Evolutionary conservation across 1,140 invertebrate genomes (phyloP), one percentile per base, ranked within the genome.

Genomic region (Drepana arcuata): DNA sequence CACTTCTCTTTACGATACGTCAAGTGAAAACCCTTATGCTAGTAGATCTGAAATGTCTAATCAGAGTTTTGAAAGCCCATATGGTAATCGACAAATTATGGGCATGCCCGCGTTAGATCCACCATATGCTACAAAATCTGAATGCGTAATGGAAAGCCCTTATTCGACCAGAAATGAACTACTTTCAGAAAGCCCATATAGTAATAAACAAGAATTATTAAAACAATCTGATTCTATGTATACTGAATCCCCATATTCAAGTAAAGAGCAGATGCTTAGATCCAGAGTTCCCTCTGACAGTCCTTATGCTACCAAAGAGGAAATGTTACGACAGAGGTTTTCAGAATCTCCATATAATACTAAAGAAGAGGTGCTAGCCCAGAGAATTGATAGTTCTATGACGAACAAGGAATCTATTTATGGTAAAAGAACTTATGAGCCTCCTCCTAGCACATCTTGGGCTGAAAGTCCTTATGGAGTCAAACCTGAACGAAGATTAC

Each of bases 301-400:
- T 44, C 68, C 79, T 7, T 85, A 85, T 44, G 47, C 65, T n/a
- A 83, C 80, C 32, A 83, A 83, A 54, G 81, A 84, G 52, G 80
- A 83, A 34, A 83, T 84, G 79, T 53, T 80, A 28, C 54, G 74
- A 32, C 73, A 80, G 41, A 69, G 77, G 51, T 79, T 77, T 49
- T 80, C 77, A 18, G 83, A 85, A 58, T 83, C 71, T 16, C 80
- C 79, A 2, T 85, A 85, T 48, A 75, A 64, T 45, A 78, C 80
- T 2, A 84, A 80, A 49, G 71, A 81, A 34, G 80, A 82, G 34
- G 60, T 79, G 62, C 37, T 80, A 6, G 82, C 73, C 36, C 77
- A 83, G 40, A 80, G 78, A 70, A 67, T 80, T 53, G 73, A 79
- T 15, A 46, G 32, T 18, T 52, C 69, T 13, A 62, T 59, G 36